Evolutionary conservation across 1,140 invertebrate species (phyloP), one percentile per base, ranked within the genome.

Genomic region (Pectinophora gossypiella): DNA sequence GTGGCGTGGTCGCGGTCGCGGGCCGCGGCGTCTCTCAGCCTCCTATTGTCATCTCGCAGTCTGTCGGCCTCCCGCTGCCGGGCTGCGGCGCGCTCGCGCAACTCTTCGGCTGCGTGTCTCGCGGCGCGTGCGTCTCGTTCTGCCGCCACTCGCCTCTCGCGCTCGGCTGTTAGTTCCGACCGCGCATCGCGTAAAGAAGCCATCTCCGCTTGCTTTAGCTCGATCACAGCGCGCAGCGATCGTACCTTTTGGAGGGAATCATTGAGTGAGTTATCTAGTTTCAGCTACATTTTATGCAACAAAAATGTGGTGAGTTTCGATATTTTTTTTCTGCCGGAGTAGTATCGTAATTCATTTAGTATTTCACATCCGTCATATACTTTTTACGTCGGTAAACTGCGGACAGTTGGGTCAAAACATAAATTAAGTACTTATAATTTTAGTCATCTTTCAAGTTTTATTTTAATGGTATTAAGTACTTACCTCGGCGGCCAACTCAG

Each of bases 1-100:
- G 94, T 92, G 52, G 94, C 95, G 44, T 95, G 93, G 60, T 94
- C 94, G 0, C 88, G 87, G 70, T 96, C 93, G 19, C 94, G 89
- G 22, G 92, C 92, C 32, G 92, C 90, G 0, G 89, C 90, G 46
- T 94, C 93, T n/a, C 92, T 84, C 7, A 96, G 77, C n/a, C 91
- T 81, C 48, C 93, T 89, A 61, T 94, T 93, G 63, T 95, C 83
- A 59, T 86, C 78, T 6, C 76, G 56, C 51, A 86, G 62, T 0
- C 76, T 52, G 47, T 84, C 80, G 3, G 61, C 65, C 22, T 86
- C 64, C 77, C 90, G 56, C 88, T 88, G 61, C 79, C 89, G 16
- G 69, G 90, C 59, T 69, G 85, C 65, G 59, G 71, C 62, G 57
- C 88, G 82, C 64, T 92, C 91, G 0, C 91, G 73, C 20, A 89